Evolutionary conservation across 2,113 vertebrate genomes (phyloP).

Genomic region (Notechis scutatus): DNA sequence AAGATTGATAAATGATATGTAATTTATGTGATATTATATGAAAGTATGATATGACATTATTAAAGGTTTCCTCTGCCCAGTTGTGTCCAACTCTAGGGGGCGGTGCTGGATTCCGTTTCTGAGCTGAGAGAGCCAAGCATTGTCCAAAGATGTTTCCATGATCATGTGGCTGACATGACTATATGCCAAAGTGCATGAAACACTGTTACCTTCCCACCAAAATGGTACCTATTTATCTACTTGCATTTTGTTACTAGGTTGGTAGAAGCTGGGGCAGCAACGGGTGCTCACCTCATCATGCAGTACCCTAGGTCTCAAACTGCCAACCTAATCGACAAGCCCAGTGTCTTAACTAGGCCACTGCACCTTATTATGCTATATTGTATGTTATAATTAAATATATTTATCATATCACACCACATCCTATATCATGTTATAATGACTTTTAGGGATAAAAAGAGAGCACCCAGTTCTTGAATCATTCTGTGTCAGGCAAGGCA

Average conservation of each 20-base stretch:
- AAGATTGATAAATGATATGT: background rate
- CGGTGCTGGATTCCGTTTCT: background rate
- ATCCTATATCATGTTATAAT: background rate
- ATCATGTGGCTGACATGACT: background rate
- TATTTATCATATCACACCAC: no score
- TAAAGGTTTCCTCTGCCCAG: background rate
- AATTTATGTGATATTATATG: background rate
- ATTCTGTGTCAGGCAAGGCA: background rate
- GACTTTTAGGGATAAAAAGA: background rate
- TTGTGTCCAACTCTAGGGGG: background rate
- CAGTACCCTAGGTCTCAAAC: background rate
- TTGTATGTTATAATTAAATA: no score
- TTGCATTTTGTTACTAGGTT: background rate
- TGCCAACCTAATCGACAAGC: background rate
- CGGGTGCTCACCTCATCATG: background rate
- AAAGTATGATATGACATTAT: background rate
- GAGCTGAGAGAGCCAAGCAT: background rate
- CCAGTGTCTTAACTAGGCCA: background rate
- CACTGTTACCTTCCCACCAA: background rate
- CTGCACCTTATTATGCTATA: no score
- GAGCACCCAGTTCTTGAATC: background rate
- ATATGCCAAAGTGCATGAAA: background rate
- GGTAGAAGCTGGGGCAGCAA: background rate
- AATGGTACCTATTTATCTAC: background rate
- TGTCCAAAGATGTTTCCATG: background rate